Conservation (phyloP, 2,113 vertebrate species). For the Vulpes ferrilata region DNA sequence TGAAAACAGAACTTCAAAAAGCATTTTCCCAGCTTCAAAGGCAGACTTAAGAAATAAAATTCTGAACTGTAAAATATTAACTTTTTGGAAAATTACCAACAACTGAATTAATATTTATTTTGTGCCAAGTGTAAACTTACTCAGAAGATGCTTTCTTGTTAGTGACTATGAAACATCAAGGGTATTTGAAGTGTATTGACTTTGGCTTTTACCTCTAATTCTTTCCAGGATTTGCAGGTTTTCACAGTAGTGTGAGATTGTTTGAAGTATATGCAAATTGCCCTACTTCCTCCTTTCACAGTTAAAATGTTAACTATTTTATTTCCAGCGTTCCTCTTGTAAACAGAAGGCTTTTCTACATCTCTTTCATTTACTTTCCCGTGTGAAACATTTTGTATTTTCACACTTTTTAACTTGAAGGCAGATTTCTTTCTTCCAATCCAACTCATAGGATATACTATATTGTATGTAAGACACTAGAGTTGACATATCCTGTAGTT, state of each 20-base stretch:
- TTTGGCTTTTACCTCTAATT: slow-evolving; percentile 79
- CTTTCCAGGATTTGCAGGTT: slow-evolving; percentile 80
- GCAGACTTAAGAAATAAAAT: slow-evolving; percentile 74
- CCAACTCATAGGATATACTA: background rate
- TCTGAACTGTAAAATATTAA: slow-evolving; percentile 80
- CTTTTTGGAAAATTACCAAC: slow-evolving; percentile 77
- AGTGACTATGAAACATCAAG: slow-evolving; percentile 72
- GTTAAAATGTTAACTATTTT: slow-evolving; percentile 77
- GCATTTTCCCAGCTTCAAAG: slow-evolving; percentile 74
- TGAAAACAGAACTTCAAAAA: slow-evolving; percentile 76
- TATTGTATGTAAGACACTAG: background rate
- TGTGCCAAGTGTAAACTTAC: slow-evolving; percentile 75
- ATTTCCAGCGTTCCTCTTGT: slow-evolving; percentile 71
- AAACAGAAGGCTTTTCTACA: slow-evolving; percentile 49
- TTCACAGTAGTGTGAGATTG: slow-evolving; percentile 78
- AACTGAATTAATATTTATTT: slow-evolving; percentile 79
- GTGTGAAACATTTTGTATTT: slow-evolving; percentile 64
- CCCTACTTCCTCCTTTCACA: slow-evolving; percentile 68
- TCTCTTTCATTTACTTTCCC: slow-evolving; percentile 60
- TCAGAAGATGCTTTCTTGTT: slow-evolving; percentile 69
- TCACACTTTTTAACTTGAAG: slow-evolving; percentile 56
- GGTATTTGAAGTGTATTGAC: slow-evolving; percentile 80
- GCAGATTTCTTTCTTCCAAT: slow-evolving; percentile 35
- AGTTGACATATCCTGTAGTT: background rate
- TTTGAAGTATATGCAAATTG: slow-evolving; percentile 84